Percentiles rank a stretch among this genome's conserved stretches.
These are phyloP conservation scores for Rallus limicola DNA, from an alignment of 2,113 vertebrate genomes.

Conservation along the genomic window DNA sequence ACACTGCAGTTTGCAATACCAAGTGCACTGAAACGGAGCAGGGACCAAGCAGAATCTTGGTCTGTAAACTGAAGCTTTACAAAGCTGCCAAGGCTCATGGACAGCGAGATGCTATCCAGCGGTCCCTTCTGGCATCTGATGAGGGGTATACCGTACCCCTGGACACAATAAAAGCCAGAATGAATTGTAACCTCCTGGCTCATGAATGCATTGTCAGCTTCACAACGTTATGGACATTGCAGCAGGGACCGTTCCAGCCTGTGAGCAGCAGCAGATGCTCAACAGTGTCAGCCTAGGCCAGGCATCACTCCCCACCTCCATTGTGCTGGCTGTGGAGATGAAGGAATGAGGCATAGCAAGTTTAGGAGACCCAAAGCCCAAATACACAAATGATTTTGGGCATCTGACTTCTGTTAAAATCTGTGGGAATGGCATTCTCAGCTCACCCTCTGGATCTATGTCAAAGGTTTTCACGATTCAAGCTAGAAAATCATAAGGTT, in stretches of 20 bases:
- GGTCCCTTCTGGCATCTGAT: background rate
- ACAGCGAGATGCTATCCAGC: background rate
- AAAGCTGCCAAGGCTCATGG: background rate
- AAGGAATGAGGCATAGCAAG: fast-evolving
- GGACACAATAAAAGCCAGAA: background rate
- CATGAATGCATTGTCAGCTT: background rate
- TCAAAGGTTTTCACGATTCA: conserved; percentile 19
- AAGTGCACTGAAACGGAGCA: fast-evolving
- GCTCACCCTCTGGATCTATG: background rate
- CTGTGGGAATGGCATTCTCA: background rate
- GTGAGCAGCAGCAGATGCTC: background rate
- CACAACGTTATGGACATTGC: background rate
- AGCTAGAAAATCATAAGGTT: background rate
- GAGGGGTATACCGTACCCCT: background rate
- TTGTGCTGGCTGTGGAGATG: fast-evolving
- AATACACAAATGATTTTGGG: fast-evolving
- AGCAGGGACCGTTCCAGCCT: background rate
- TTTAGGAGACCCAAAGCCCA: background rate
- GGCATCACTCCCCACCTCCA: background rate
- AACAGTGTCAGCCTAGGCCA: background rate
- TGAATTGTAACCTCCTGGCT: background rate
- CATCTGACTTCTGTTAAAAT: background rate
- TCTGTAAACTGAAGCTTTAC: background rate
- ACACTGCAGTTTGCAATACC: fast-evolving
- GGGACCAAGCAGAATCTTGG: fast-evolving